Percentiles rank a stretch among this genome's conserved stretches.
phyloP scores from a whole-genome alignment of 2,113 vertebrate species.

The Rhinolophus sinicus region DNA sequence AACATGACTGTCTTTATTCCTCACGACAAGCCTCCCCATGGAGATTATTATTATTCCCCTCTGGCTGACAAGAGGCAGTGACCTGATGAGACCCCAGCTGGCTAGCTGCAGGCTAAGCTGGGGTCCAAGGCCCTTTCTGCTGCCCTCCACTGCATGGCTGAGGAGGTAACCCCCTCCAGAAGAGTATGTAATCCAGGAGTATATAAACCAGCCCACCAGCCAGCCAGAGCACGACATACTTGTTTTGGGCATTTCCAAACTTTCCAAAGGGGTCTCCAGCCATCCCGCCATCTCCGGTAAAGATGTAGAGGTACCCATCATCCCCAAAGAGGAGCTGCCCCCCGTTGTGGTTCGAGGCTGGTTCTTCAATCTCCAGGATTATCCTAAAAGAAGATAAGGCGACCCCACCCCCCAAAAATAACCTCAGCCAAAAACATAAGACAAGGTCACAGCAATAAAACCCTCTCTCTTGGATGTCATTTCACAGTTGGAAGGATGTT shows the following conservation, averaged over 20 bases:
- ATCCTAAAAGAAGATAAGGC: slow-evolving; percentile 84
- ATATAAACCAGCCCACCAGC: not conserved
- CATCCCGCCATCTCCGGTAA: slow-evolving; percentile 98
- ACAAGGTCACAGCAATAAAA: not conserved
- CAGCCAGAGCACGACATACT: slow-evolving; percentile 85
- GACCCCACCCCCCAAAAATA: not conserved
- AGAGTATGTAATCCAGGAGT: rapidly evolving
- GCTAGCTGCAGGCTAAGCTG: not conserved
- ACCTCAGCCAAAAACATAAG: not conserved
- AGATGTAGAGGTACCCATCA: slow-evolving; percentile 96
- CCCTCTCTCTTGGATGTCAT: not conserved
- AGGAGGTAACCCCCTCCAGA: not conserved
- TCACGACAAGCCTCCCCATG: rapidly evolving
- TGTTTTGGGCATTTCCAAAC: slow-evolving; percentile 97
- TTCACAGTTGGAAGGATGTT: not conserved
- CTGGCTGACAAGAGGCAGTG: not conserved
- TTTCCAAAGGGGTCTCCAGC: slow-evolving; percentile 97
- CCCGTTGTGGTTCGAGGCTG: slow-evolving; percentile 97
- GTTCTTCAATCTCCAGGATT: slow-evolving; percentile 96
- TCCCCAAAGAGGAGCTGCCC: slow-evolving; percentile 95
- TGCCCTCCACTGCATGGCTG: rapidly evolving
- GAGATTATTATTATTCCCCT: rapidly evolving
- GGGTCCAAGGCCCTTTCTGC: not conserved
- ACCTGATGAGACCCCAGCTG: not conserved
- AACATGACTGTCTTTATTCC: rapidly evolving